Evolutionary conservation across 2,113 vertebrate species (phyloP).

Genomic region (Pagrus major): DNA sequence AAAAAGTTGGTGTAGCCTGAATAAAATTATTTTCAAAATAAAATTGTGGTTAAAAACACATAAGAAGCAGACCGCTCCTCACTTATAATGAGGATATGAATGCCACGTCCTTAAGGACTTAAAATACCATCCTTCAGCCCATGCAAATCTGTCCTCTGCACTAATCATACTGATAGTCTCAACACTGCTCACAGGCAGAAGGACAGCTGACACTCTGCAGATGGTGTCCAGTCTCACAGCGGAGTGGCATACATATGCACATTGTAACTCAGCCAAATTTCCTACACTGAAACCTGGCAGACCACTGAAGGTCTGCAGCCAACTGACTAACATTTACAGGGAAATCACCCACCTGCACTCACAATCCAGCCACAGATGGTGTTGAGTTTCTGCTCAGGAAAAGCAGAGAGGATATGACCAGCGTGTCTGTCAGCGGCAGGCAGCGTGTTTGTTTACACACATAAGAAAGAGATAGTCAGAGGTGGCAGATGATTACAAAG

Average conservation of each 20-base stretch:
- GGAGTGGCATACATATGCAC: slow-evolving; percentile 59
- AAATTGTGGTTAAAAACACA: neutral
- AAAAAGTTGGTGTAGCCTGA: neutral
- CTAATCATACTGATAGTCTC: neutral
- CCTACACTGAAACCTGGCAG: slow-evolving; percentile 55
- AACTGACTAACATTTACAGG: slow-evolving; percentile 61
- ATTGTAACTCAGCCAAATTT: slow-evolving; percentile 59
- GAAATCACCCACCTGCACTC: slow-evolving; percentile 65
- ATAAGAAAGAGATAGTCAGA: neutral
- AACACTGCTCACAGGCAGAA: neutral
- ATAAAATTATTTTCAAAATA: neutral
- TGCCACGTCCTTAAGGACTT: neutral
- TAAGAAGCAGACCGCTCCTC: neutral
- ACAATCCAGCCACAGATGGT: slow-evolving; percentile 65
- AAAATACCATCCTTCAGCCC: neutral
- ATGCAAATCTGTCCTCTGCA: slow-evolving; percentile 6
- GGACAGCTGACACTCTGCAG: slow-evolving; percentile 42
- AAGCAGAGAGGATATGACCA: slow-evolving; percentile 32
- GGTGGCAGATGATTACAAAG: neutral
- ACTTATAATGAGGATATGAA: neutral
- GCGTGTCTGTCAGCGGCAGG: neutral
- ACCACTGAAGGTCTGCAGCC: slow-evolving; percentile 46
- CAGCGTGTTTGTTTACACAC: slow-evolving; percentile 35
- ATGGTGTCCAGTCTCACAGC: slow-evolving; percentile 53
- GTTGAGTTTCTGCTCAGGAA: slow-evolving; percentile 16